Evolutionary conservation across 2,888 invertebrate species (phyloP).

Genomic region (Drosophila putrida): DNA sequence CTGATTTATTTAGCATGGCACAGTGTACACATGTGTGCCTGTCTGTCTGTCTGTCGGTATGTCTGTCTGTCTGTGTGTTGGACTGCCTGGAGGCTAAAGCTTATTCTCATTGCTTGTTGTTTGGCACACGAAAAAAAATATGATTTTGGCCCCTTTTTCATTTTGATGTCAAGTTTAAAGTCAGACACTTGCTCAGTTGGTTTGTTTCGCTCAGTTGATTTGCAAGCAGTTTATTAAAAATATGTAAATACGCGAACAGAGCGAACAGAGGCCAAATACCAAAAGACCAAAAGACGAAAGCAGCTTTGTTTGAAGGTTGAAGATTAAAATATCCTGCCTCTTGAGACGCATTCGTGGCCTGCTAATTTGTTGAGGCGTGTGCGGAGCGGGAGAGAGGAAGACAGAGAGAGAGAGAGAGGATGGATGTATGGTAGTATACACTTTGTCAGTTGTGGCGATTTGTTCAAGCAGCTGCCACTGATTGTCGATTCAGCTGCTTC

Average conservation of each 20-base stretch:
- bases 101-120: no score
- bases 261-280: neutral
- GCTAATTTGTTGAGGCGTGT: no score
- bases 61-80: no score
- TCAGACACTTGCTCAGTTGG: constrained; percentile 1
- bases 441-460: constrained; percentile 2
- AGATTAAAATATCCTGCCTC: constrained; percentile 9
- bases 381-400: no score
- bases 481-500: neutral
- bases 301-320: neutral
- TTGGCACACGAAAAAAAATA: no score
- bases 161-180: constrained; percentile 5
- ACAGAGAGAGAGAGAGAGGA: no score
- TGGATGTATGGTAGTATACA: no score
- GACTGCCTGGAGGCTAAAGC: no score
- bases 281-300: neutral
- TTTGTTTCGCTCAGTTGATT: constrained; percentile 7
- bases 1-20: no score
- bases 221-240: constrained; percentile 5
- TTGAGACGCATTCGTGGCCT: neutral
- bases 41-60: no score
- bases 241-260: neutral
- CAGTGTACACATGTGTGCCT: no score
- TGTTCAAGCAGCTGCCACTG: constrained; percentile 8
- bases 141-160: neutral